Conservation (phyloP, 1,140 invertebrate species). For the Potamilus streckersoni region DNA sequence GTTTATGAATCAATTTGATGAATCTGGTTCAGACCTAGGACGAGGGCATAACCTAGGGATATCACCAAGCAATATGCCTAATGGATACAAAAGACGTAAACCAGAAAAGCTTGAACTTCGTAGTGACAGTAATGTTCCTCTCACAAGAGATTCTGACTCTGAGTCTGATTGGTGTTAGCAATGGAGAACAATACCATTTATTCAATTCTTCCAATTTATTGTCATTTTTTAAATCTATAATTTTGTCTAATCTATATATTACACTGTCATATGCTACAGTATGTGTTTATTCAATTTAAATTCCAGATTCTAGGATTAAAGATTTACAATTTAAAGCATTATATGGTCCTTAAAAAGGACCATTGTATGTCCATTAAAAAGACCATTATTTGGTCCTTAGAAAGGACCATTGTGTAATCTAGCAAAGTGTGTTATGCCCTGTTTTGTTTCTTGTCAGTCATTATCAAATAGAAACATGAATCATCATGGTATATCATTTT, state of each 20-base stretch:
- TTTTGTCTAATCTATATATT: background rate
- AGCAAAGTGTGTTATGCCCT: too few species aligned
- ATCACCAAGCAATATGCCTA: constrained; percentile 40
- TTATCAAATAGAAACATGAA: too few species aligned
- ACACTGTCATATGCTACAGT: constrained; percentile 1
- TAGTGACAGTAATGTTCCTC: constrained; percentile 56
- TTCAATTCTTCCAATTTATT: too few species aligned
- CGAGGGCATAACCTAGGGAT: constrained; percentile 15
- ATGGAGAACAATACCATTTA: too few species aligned
- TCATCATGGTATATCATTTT: too few species aligned
- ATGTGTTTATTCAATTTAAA: background rate
- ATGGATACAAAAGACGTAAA: constrained; percentile 59
- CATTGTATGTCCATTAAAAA: background rate
- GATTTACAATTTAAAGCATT: background rate
- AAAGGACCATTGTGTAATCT: too few species aligned
- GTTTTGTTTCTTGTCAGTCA: too few species aligned
- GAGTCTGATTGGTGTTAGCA: constrained; percentile 52
- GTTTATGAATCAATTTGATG: constrained; percentile 14
- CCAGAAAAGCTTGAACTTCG: constrained; percentile 59
- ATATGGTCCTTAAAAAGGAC: background rate
- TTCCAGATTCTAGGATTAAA: background rate
- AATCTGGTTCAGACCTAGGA: constrained; percentile 17
- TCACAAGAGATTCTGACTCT: constrained; percentile 57
- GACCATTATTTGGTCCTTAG: too few species aligned
- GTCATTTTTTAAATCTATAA: too few species aligned